Base-by-base conservation (phyloP, 2,113 vertebrate genomes). In the Catagonus wagneri region DNA sequence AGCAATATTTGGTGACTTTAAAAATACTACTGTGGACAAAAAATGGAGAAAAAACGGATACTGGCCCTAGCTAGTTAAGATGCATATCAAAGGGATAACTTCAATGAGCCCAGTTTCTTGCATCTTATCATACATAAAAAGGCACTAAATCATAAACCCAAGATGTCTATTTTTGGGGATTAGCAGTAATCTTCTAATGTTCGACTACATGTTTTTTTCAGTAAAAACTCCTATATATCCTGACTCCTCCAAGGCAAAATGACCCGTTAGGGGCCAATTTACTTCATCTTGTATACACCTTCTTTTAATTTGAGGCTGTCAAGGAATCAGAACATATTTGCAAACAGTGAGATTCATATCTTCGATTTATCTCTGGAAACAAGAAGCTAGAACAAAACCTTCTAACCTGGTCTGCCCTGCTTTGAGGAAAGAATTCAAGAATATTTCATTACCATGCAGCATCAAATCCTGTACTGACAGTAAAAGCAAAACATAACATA, bases 351-450 rank as follows among this genome's bases (percentile, higher is more conserved):
- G 16, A 83, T 39, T 88, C 17, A 39, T 16, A 69, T 92, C 25
- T 84, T 94, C 94, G 97, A 96, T 83, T 60, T 69, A 90, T 81
- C 92, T 95, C 89, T 91, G 69, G 93, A 93, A 90, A 63, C 72
- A 81, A 96, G 29, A 74, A 58, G 63, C 17, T 20, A 79, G 66
- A 95, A 91, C 13, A 50, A 56, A 83, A 66, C 60, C 83, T 92
- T 61, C 80, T 93, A 96, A 94, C 13, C 65, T 63, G 63, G 72
- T 90, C 89, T 72, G n/a, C 85, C 93, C 86, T 93, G 95, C 94
- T 84, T 95, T 83, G 93, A 98, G 0, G 0, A 34, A 87, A 96
- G 63, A 78, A 84, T 83, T 95, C 74, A 83, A 87, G 89, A 96
- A 92, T 71, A 39, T 90, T 78, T 95, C 75, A 93, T 97, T 96